phyloP scores from a whole-genome alignment of 2,113 vertebrate genomes.

The Gila orcuttii region DNA sequence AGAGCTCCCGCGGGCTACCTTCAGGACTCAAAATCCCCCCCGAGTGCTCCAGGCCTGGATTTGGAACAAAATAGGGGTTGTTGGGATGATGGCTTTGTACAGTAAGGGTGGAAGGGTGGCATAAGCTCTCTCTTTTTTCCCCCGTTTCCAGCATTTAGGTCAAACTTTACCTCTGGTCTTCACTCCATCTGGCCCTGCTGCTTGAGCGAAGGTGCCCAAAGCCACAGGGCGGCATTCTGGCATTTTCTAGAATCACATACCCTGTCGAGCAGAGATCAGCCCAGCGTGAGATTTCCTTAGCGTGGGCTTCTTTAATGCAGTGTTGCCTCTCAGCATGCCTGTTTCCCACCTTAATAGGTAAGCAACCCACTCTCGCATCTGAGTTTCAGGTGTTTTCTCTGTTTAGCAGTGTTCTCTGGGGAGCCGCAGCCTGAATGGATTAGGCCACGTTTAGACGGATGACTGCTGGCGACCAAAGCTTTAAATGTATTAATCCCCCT shows the following conservation, averaged over 20 bases:
- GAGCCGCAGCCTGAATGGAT: slow-evolving; percentile 56
- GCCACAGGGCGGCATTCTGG: slow-evolving; percentile 68
- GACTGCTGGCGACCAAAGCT: slow-evolving; percentile 74
- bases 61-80: slow-evolving; percentile 16
- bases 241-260: slow-evolving; percentile 44
- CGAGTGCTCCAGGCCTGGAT: not conserved
- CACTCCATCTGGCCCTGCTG: slow-evolving; percentile 79
- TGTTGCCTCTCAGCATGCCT: slow-evolving; percentile 18
- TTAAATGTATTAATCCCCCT: slow-evolving; percentile 79
- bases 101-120: not conserved
- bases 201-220: slow-evolving; percentile 71
- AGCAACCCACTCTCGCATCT: slow-evolving; percentile 51
- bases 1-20: not conserved
- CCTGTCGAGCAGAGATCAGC: slow-evolving; percentile 41
- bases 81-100: slow-evolving; percentile 26
- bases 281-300: slow-evolving; percentile 27
- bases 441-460: slow-evolving; percentile 74
- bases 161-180: slow-evolving; percentile 73
- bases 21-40: not conserved
- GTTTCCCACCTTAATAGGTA: slow-evolving; percentile 27
- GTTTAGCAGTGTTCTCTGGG: slow-evolving; percentile 72
- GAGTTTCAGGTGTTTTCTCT: slow-evolving; percentile 76
- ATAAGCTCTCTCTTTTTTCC: not conserved
- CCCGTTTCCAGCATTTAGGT: slow-evolving; percentile 72
- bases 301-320: slow-evolving; percentile 33